Base-by-base conservation (phyloP, 35 echinoderm and acorn worm species). In the Chiridota heheva region DNA sequence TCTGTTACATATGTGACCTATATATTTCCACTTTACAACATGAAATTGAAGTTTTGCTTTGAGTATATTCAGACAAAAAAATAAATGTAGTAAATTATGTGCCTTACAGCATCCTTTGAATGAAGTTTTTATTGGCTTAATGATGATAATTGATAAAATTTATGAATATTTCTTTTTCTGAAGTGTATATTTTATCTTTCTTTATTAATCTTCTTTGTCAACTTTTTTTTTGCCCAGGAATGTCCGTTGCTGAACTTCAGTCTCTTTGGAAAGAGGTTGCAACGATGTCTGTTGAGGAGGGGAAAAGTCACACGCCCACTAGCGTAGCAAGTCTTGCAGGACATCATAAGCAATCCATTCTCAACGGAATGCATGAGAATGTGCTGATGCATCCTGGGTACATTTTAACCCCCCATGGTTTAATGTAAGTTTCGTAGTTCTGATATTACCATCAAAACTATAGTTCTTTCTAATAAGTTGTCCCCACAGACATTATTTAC, bases 231-330 rank as follows among this genome's bases (percentile, higher is more conserved):
- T 4, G 20, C 41, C 20, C 45, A 91, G 89, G 78, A 24, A 97
- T 97, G 94, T 81, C 81, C 36, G 64, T 72, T 13, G 80, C 88
- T 0, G 94, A 97, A 68, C 57, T 97, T 4, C 94, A 97, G 58
- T 64, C 88, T 1, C 58, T 97, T 1, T 97, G 94, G 94, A 97
- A 97, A 42, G 94, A 97, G 51, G 94, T 97, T 0, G 86, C 94
- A 3, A 82, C 92, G 16, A 78, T 75, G 2, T 72, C 72, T 0
- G 42, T 81, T 3, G 89, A 97, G 36, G 84, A 88, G 20, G 73
- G 71, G 43, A 91, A 91, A 35, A 36, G 63, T 10, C 60, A 71
- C 12, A 73, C 83, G 0, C 69, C 88, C 3, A 88, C 69, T 34
- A 76, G 59, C 15, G 66, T 65, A 56, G 71, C 88, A 34, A 44